A percentile compares a stretch with the other conserved stretches of the same genome.
Conservation (phyloP, 2,888 invertebrate species). For the Napeogenes sylphis region DNA sequence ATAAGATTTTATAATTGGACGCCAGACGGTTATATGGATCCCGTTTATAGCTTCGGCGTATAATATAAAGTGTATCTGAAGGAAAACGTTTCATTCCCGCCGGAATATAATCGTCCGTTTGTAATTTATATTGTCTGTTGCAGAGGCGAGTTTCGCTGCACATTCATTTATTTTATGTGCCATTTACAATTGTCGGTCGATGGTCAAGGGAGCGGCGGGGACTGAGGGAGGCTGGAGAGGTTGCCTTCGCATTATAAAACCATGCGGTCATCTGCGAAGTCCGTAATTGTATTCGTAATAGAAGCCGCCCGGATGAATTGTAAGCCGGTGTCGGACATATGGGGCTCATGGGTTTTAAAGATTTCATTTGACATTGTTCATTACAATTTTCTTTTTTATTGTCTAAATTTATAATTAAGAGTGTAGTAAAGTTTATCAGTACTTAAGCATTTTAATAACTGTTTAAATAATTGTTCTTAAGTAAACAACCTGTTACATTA, state of each 20-base stretch:
- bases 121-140: conserved; percentile 80
- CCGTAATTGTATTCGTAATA: conserved; percentile 75
- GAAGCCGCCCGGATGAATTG: conserved; percentile 64
- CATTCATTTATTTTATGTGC: conserved; percentile 80
- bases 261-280: conserved; percentile 77
- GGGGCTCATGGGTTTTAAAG: conserved; percentile 40
- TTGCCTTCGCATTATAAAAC: conserved; percentile 77
- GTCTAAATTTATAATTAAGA: background rate
- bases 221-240: conserved; percentile 51
- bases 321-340: conserved; percentile 53
- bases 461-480: too few species aligned
- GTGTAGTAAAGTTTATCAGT: background rate
- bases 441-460: too few species aligned
- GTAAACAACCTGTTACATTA: too few species aligned
- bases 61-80: conserved; percentile 67
- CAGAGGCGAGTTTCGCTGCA: conserved; percentile 78
- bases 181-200: conserved; percentile 80
- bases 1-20: conserved; percentile 8
- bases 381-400: background rate
- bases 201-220: conserved; percentile 75
- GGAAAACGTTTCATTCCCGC: conserved; percentile 75
- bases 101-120: conserved; percentile 78
- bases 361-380: conserved; percentile 1
- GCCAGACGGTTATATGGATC: conserved; percentile 15
- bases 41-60: conserved; percentile 45